Base-by-base conservation (phyloP, 2,113 vertebrate species). In the Jaculus jaculus region DNA sequence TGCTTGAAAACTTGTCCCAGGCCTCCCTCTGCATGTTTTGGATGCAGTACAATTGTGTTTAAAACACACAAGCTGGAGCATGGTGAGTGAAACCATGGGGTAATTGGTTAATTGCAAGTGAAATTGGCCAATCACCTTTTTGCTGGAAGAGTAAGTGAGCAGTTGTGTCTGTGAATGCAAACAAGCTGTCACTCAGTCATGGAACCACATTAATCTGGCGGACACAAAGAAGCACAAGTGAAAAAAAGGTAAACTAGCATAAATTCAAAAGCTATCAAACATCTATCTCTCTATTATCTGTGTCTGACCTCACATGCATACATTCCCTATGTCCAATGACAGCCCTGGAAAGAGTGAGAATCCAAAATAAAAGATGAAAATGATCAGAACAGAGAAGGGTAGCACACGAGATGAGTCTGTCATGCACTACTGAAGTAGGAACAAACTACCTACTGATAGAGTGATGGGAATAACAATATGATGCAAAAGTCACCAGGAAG, bases 31-130 rank as follows among this genome's bases (percentile, higher is more conserved):
- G 28, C 16, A 85, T 95, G 37, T 90, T 91, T 95, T 93, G 90
- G 73, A 95, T 82, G 47, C 39, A 61, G n/a, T 75, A 87, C 34
- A 94, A 68, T 68, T 30, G 39, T 94, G 32, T 82, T 84, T 94
- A 87, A 87, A 93, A 79, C 61, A 92, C 69, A 28, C 39, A 85
- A 34, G 3, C 42, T 93, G 26, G 75, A 91, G 60, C 78, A 42
- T 68, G 58, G 73, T 39, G 78, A 88, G 93, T 61, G 65, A 82
- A 95, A 84, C 51, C 58, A 94, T 79, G 73, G 90, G 42, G 61
- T 91, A 94, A 95, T 90, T 95, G 84, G 73, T 83, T 97, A 96
- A 96, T 97, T 95, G 51, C 54, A 96, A 94, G 78, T 93, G 79
- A 95, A 96, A 94, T 75, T 95, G 90, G 13, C n/a, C 77, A 93